These are phyloP conservation scores for Corynorhinus townsendii DNA, from an alignment of 2,113 vertebrate genomes.

Conservation along the genomic window DNA sequence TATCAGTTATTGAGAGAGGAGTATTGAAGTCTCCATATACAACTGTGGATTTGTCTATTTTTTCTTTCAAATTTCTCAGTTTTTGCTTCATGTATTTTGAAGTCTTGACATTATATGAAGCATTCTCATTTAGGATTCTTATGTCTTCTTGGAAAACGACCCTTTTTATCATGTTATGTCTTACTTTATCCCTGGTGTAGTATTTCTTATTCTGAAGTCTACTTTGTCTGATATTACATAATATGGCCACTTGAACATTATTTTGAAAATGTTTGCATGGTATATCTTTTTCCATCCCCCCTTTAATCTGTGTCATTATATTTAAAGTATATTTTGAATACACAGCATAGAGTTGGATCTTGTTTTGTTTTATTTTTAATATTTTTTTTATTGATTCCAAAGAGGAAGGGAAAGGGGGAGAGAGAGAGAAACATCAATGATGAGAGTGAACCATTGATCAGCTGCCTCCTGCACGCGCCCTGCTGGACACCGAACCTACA, in stretches of 20 bases:
- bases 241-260: neutral
- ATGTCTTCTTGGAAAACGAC: neutral
- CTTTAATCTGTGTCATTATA: neutral
- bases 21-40: neutral
- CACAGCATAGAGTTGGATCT: neutral
- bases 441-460: too few species aligned
- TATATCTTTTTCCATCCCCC: neutral
- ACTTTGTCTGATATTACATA: neutral
- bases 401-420: too few species aligned
- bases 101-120: neutral
- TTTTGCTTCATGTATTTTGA: neutral
- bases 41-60: neutral
- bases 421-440: too few species aligned
- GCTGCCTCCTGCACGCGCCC: too few species aligned
- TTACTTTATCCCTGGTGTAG: neutral
- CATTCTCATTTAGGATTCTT: neutral
- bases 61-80: neutral
- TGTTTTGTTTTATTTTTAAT: neutral
- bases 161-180: neutral
- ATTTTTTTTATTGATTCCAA: too few species aligned
- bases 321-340: neutral
- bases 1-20: neutral
- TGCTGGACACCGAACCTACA: too few species aligned
- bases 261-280: neutral
- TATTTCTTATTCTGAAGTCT: neutral